Evolutionary conservation across 1,140 invertebrate genomes (phyloP), one percentile per base, ranked within the genome.

Genomic region (Parasteatoda tepidariorum): DNA sequence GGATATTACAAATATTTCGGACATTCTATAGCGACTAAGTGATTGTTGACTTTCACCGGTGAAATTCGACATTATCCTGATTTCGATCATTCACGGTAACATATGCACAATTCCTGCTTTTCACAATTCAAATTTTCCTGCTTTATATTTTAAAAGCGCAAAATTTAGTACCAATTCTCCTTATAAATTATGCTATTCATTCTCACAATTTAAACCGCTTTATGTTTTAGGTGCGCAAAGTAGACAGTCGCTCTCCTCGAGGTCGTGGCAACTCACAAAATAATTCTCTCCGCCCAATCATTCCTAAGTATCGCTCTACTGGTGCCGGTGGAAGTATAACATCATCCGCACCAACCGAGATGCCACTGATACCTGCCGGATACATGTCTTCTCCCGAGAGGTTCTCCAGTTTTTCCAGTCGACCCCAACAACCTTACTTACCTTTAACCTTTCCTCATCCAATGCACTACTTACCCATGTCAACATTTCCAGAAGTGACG

Each of bases 221-320:
- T n/a, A n/a, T n/a, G n/a, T 68, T 85, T 34, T 48, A 86, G 84
- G 74, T 85, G 59, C 81, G 79, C 38, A 86, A 84, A 73, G 64
- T 84, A 26, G 81, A 86, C 31, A 68, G 31, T 26, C 64, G 81
- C 54, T 68, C 84, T 3, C 33, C 54, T 54, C 48, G 79, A n/a
- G 71, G 68, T 59, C 78, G 83, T 55, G 74, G 48, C 38, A 11
- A 61, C 22, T 54, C 68, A 18, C 70, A 85, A 9, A 74, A 73
- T 18, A 76, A 78, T 34, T 66, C 84, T 66, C 66, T 86, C 81
- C 84, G 84, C 66, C 85, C 85, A 83, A 85, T 85, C 71, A 85
- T 85, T 70, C 85, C 85, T 15, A 85, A 86, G 64, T 84, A 75
- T 68, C 54, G 61, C 41, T 81, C 84, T 34, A 24, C 83, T 41